Evolutionary conservation across 2,888 invertebrate species (phyloP).

Genomic region (Dilophus febrilis): DNA sequence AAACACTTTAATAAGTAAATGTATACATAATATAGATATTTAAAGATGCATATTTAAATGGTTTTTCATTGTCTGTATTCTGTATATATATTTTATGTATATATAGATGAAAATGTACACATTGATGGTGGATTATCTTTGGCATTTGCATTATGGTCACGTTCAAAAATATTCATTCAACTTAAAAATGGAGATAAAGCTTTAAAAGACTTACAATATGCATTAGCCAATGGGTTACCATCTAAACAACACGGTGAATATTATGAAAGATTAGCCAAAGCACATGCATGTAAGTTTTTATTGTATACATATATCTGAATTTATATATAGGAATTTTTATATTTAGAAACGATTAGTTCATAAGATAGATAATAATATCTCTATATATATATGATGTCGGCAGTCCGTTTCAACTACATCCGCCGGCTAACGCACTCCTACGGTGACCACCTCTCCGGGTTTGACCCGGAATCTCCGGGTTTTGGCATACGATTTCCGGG

Average conservation of each 20-base stretch:
- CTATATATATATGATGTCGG: no score
- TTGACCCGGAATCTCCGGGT: no score
- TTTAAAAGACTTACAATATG: slow-evolving; percentile 48
- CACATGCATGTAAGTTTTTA: slow-evolving; percentile 34
- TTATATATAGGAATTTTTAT: no score
- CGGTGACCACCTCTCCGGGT: no score
- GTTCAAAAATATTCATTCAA: slow-evolving; percentile 45
- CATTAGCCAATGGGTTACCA: slow-evolving; percentile 43
- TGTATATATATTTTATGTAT: slow-evolving; percentile 1
- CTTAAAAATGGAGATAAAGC: slow-evolving; percentile 40
- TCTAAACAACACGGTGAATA: slow-evolving; percentile 44
- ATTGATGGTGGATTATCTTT: slow-evolving; percentile 46
- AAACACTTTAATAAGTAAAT: no score
- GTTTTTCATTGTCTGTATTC: background rate
- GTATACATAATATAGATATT: no score
- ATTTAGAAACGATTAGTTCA: no score
- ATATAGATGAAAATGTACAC: slow-evolving; percentile 29
- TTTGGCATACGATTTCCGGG: no score
- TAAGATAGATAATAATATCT: no score
- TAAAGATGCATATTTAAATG: background rate
- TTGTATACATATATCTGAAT: no score
- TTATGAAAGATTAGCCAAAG: slow-evolving; percentile 52
- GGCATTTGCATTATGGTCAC: slow-evolving; percentile 44
- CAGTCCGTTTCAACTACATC: no score
- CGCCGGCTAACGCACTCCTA: no score